Conservation (phyloP, 2,888 invertebrate species). For the Acronicta leporina region DNA sequence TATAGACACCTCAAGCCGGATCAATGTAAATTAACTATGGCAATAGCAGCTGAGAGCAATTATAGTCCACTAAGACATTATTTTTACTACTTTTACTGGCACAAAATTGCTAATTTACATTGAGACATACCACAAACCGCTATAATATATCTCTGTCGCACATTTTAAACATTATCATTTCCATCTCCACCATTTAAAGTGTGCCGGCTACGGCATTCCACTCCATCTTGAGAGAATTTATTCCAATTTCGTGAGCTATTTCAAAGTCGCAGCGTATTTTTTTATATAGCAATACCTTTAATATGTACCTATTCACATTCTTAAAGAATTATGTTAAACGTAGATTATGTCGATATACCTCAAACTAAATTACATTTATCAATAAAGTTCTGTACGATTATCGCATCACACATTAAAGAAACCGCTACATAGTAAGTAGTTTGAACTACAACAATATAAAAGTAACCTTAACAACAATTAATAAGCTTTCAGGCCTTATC, state of each 20-base stretch:
- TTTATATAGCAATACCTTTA: constrained; percentile 35
- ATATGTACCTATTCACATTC: constrained; percentile 37
- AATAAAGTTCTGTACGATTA: neutral
- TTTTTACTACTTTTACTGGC: constrained; percentile 23
- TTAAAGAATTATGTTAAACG: constrained; percentile 15
- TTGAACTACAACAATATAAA: too few species aligned
- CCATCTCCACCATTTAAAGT: constrained; percentile 58
- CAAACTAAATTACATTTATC: neutral
- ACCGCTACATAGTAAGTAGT: too few species aligned
- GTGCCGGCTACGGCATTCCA: constrained; percentile 59
- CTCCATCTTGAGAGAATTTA: constrained; percentile 63
- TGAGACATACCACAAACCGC: constrained; percentile 38
- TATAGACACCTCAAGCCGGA: too few species aligned
- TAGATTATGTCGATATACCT: too few species aligned
- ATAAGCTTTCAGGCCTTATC: constrained; percentile 7
- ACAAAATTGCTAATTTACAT: constrained; percentile 38
- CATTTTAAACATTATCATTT: constrained; percentile 57
- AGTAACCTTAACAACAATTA: constrained; percentile 17
- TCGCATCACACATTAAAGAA: neutral
- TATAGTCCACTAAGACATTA: neutral
- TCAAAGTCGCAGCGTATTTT: constrained; percentile 55
- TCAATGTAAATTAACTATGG: too few species aligned
- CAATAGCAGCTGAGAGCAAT: constrained; percentile 1
- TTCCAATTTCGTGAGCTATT: constrained; percentile 69
- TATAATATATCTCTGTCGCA: constrained; percentile 50